Evolutionary conservation across 1,140 invertebrate genomes (phyloP), one percentile per base, ranked within the genome.

Genomic region (Drosophila pruinosa): DNA sequence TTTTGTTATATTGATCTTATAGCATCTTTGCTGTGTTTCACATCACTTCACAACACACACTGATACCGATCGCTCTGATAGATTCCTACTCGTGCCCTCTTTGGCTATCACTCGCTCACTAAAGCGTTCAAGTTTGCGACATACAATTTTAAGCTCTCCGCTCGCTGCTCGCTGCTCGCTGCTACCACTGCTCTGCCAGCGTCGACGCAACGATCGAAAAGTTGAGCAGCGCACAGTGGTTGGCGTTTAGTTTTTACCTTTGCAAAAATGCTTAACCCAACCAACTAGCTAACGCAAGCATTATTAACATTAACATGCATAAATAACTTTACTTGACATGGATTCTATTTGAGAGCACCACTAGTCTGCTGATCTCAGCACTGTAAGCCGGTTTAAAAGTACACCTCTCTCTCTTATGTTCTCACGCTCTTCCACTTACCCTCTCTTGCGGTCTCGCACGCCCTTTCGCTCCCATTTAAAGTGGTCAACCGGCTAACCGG

Each of bases 81-180:
- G 10, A 41, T 26, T n/a, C 15, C 34, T 71, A 36, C 52, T 65
- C 52, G 45, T 72, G 63, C 62, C 63, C 36, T 31, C 22, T 67
- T 59, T 58, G 69, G 67, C 69, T 71, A 47, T 69, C 68, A 79
- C 75, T 79, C 58, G 53, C 75, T 85, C 36, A 85, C 72, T 74
- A 64, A 74, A 74, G 47, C 69, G 54, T 43, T 68, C 54, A 69
- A 85, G 67, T 78, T 79, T 61, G 76, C 59, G 57, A 62, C 72
- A 34, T 59, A 61, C 67, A 75, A 75, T 75, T 75, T 79, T 75
- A 85, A 83, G 83, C 59, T 68, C 7, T 24, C 53, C 24, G 61
- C 31, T 21, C 47, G 48, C 39, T 21, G 43, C 24, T 22, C 12
- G 39, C 24, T 26, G 26, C 24, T 53, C 15, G 31, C 10, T 53